These are phyloP conservation scores for Notolepis coatsorum DNA, from an alignment of 2,797 vertebrate genomes.

Conservation along the genomic window DNA sequence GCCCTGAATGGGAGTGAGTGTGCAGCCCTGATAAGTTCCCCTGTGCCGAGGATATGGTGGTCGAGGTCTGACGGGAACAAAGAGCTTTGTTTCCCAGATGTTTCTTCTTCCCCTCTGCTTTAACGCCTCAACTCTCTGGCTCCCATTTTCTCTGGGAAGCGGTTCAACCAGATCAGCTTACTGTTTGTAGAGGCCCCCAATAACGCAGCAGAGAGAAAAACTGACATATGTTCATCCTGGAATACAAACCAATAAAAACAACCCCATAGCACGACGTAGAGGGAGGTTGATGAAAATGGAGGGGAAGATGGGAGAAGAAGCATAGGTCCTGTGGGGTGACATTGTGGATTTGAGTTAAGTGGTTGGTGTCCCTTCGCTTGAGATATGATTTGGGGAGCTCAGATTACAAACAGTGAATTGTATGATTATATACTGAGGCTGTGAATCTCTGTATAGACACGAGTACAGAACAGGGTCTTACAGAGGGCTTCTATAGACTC, in stretches of 20 bases:
- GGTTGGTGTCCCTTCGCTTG: constrained; percentile 17
- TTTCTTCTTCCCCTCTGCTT: constrained; percentile 11
- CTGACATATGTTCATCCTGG: constrained; percentile 25
- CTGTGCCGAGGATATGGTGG: not conserved
- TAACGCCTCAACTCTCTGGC: constrained; percentile 56
- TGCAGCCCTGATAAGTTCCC: not conserved
- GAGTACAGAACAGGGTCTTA: not conserved
- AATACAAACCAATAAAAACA: constrained; percentile 51
- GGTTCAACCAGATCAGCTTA: constrained; percentile 52
- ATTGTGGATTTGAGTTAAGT: not conserved
- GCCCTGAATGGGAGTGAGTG: not conserved
- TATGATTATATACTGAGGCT: not conserved
- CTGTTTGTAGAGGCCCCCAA: constrained; percentile 23
- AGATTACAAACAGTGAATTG: constrained; percentile 7
- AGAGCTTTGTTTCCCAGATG: constrained; percentile 42
- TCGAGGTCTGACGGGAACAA: constrained; percentile 59
- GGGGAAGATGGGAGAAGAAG: constrained; percentile 11
- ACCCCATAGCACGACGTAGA: constrained; percentile 1
- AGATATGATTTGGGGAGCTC: constrained; percentile 7
- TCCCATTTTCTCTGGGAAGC: constrained; percentile 61
- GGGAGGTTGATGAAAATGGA: not conserved
- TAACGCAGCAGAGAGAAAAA: constrained; percentile 20
- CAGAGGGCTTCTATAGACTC: constrained; percentile 5
- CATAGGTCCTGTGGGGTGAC: too few relatives aligned
- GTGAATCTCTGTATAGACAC: not conserved